These are phyloP conservation scores for Mactromeris polynyma DNA, from an alignment of 2,888 invertebrate species.

Conservation along the genomic window DNA sequence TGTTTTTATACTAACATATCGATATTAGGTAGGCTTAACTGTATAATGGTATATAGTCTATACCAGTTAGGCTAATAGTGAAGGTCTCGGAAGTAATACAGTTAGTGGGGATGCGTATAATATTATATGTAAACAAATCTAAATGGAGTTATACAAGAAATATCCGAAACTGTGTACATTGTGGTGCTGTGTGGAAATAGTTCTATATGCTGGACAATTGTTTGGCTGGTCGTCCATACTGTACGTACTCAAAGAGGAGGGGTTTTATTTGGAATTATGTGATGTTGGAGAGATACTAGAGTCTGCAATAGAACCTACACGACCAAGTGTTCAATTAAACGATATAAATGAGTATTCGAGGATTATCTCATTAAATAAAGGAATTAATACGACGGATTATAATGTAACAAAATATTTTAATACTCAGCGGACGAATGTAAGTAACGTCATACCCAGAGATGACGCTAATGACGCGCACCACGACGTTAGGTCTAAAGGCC, in stretches of 20 bases:
- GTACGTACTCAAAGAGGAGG: constrained; percentile 76
- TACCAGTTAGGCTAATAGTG: neutral
- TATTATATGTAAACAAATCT: too few species aligned
- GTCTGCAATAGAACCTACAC: neutral
- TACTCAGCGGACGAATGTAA: neutral
- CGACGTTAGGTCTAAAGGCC: neutral
- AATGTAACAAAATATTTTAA: neutral
- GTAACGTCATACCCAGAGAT: neutral
- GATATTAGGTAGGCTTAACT: neutral
- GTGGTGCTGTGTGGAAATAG: constrained; percentile 77
- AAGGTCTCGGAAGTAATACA: too few species aligned
- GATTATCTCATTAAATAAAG: neutral
- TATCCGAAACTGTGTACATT: constrained; percentile 64
- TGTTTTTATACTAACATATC: neutral
- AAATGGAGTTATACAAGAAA: constrained; percentile 55
- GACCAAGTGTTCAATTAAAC: neutral
- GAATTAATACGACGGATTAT: neutral
- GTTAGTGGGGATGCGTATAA: too few species aligned
- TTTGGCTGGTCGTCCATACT: constrained; percentile 80
- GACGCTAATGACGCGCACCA: neutral
- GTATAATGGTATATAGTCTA: too few species aligned
- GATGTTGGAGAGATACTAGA: neutral
- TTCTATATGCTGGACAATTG: constrained; percentile 76
- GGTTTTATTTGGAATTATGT: constrained; percentile 73
- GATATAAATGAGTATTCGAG: neutral